Base-by-base conservation (phyloP, 2,797 vertebrate genomes). In the Melanotaenia pygmaea region DNA sequence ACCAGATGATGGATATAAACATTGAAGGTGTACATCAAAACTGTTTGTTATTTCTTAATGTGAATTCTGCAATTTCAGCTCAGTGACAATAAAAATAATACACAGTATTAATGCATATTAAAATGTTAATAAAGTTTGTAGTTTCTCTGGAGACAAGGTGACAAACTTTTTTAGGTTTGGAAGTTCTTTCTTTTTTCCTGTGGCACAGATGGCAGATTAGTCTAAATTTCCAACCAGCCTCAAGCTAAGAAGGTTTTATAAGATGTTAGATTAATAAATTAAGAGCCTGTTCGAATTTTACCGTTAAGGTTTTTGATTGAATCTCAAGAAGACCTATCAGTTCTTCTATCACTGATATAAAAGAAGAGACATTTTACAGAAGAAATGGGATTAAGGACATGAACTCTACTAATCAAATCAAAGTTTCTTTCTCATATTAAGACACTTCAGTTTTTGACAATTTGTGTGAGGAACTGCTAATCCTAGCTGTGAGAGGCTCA, bases 251-350 rank as follows among this genome's bases (percentile, higher is more conserved):
- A 57, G 32, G 59, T 54, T 71, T 70, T 53, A 61, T 60, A 69
- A 37, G 45, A 38, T 69, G 32, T 51, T 30, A 26, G 45, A 53
- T 11, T 58, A 59, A 82, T 82, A 64, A 82, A 76, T 72, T 72
- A 24, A 76, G 63, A 35, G 28, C 10, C 18, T 35, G 20, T 65
- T 76, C 37, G 70, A 65, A 72, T 76, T 58, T 77, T 32, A 60
- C 56, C 54, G 45, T 32, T 35, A 68, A 57, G 5, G 5, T 28
- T 64, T 84, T 81, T 58, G 38, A 66, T 71, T 71, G 61, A 59
- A 78, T 53, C 50, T 40, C 30, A 51, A 64, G 8, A 57, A 60
- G 32, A 64, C 26, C n/a, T 43, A 51, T 66, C 40, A 68, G 57
- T 70, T 22, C 28, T 13, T 40, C 3, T 58, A 59, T 59, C 24